These are phyloP conservation scores for Fratercula arctica DNA, from an alignment of 2,797 vertebrate genomes.

Conservation along the genomic window DNA sequence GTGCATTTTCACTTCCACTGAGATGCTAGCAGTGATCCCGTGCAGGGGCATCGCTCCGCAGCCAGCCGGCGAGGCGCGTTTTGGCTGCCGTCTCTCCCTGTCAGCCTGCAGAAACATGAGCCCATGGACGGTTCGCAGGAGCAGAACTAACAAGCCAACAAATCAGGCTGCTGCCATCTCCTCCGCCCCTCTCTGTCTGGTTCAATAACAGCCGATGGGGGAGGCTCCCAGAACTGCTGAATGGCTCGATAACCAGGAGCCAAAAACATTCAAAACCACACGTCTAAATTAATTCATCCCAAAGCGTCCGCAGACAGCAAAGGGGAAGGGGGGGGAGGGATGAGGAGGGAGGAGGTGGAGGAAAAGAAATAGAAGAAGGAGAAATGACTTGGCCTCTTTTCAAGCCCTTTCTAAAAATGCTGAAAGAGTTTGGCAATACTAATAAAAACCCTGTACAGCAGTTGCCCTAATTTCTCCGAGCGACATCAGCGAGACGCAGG, in stretches of 20 bases:
- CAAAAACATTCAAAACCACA: constrained; percentile 55
- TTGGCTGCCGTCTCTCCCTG: not conserved
- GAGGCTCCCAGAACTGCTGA: constrained; percentile 39
- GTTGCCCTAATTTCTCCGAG: constrained; percentile 39
- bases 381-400: constrained; percentile 32
- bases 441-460: constrained; percentile 25
- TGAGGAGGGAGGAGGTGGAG: not conserved
- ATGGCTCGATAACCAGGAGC: constrained; percentile 39
- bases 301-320: constrained; percentile 3
- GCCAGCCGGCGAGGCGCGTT: not conserved
- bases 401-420: constrained; percentile 42
- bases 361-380: constrained; percentile 32
- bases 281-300: constrained; percentile 37
- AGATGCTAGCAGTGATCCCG: not conserved
- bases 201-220: constrained; percentile 35
- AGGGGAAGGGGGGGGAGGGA: accelerated
- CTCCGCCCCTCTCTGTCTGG: constrained; percentile 67
- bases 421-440: constrained; percentile 51
- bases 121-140: not conserved
- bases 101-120: constrained; percentile 47
- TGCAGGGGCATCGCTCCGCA: accelerated
- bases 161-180: constrained; percentile 68
- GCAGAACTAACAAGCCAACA: constrained; percentile 56
- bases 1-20: not conserved
- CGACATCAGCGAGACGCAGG: not conserved